A percentile compares a stretch with the other conserved stretches of the same genome.
Evolutionary conservation across 2,113 vertebrate genomes (phyloP).

Genomic region (Guaruba guarouba): DNA sequence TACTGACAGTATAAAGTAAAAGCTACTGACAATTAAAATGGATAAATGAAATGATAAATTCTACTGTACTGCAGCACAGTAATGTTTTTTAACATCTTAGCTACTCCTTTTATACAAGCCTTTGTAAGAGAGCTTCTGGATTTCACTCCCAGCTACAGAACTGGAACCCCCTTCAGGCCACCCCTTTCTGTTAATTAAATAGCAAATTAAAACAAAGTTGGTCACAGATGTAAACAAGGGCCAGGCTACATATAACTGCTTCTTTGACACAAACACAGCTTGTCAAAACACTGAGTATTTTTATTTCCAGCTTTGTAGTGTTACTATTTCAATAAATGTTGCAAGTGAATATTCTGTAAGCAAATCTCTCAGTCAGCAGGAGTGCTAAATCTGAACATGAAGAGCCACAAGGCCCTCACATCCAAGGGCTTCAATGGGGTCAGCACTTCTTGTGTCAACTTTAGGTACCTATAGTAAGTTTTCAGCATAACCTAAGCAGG

Average conservation of each 20-base stretch:
- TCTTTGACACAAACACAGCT: background rate
- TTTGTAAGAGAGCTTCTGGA: background rate
- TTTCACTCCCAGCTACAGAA: background rate
- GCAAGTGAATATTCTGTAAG: background rate
- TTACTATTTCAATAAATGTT: background rate
- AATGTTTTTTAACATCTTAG: background rate
- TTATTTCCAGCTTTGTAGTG: background rate
- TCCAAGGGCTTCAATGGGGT: background rate
- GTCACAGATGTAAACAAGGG: background rate
- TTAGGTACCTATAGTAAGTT: background rate
- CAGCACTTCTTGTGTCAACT: background rate
- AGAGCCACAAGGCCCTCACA: background rate
- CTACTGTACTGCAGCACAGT: background rate
- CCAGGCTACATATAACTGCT: background rate
- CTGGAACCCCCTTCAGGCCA: background rate
- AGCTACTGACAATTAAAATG: background rate
- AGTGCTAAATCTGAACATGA: background rate
- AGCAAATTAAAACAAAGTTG: background rate
- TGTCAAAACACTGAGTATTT: background rate
- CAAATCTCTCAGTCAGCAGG: background rate
- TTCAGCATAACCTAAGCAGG: background rate
- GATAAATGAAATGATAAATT: background rate
- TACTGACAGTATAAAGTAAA: background rate
- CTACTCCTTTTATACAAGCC: background rate
- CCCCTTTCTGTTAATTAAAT: background rate